Evolutionary conservation across 2,888 invertebrate genomes (phyloP), one percentile per base, ranked within the genome.

Genomic region (Gymnoscelis rufifasciata): DNA sequence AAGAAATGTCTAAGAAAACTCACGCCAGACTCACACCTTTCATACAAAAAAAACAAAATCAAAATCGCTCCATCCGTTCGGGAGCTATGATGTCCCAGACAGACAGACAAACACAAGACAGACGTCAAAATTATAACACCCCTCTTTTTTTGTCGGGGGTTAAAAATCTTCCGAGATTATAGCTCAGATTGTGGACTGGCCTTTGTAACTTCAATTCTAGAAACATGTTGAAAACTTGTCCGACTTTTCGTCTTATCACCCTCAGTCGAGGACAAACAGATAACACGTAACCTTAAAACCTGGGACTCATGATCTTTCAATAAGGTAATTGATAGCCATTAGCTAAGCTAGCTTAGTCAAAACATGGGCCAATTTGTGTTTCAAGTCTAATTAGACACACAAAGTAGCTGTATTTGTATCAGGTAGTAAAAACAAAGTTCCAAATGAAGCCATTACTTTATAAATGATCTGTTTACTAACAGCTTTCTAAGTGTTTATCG

Each of bases 211-310:
- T 7, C 3, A 8, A 19, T 19, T 2, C 19, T 19, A 19, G n/a
- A n/a, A n/a, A n/a, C n/a, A 19, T 19, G 15, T n/a, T 33, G 8
- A n/a, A 15, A 14, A 33, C 15, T 33, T n/a, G n/a, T 33, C 14
- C 6, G 5, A 33, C 14, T 8, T 14, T 33, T 31, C 13, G n/a
- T n/a, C 7, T 38, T 38, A 27, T 41, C 41, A 29, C 14, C 28
- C 28, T 19, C 12, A 7, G 24, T 30, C 43, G 13, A 43, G 64
- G 54, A 47, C 64, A 61, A 38, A 48, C 31, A 46, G 56, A 59
- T 62, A 60, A 56, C 14, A 2, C 2, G n/a, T 29, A 55, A 52
- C 53, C 50, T 41, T 53, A 54, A 46, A 60, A 53, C 51, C 42
- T 38, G 52, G 36, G 53, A 48, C 53, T 37, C 43, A 46, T 54